phyloP scores from a whole-genome alignment of 1,140 invertebrate genomes.

The Monomorium pharaonis region DNA sequence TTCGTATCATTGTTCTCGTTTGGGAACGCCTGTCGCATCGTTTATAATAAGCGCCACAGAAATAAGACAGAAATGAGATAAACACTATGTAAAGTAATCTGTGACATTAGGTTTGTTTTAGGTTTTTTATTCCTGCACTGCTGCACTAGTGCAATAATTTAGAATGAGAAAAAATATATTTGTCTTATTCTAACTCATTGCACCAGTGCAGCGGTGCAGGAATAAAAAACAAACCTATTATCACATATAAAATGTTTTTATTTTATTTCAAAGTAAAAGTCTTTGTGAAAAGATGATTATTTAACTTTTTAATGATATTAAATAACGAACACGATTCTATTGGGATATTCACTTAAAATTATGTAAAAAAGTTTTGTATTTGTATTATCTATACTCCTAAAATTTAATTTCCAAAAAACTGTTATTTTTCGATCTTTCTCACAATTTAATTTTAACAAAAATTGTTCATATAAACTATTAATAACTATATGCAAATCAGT shows the following conservation, averaged over 20 bases:
- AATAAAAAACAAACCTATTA: no score
- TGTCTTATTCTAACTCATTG: no score
- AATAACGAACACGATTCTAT: background rate
- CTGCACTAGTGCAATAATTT: no score
- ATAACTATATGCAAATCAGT: background rate
- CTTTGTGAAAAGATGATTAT: background rate
- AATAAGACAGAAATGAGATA: no score
- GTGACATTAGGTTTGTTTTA: no score
- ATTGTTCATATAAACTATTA: background rate
- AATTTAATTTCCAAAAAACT: conserved; percentile 6
- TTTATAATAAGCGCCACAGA: background rate
- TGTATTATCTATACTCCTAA: background rate
- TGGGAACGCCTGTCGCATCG: background rate
- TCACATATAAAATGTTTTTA: no score
- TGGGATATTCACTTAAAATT: background rate
- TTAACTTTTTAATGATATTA: background rate
- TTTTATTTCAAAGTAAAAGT: no score
- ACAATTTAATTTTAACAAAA: no score
- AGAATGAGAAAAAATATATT: no score
- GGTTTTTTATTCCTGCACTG: no score
- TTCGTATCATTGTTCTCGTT: background rate
- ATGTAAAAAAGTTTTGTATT: background rate
- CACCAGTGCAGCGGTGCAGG: no score
- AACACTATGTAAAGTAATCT: background rate
- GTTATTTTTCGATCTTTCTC: background rate